Conservation (phyloP, 2,113 vertebrate genomes). For the Microtus oregoni region DNA sequence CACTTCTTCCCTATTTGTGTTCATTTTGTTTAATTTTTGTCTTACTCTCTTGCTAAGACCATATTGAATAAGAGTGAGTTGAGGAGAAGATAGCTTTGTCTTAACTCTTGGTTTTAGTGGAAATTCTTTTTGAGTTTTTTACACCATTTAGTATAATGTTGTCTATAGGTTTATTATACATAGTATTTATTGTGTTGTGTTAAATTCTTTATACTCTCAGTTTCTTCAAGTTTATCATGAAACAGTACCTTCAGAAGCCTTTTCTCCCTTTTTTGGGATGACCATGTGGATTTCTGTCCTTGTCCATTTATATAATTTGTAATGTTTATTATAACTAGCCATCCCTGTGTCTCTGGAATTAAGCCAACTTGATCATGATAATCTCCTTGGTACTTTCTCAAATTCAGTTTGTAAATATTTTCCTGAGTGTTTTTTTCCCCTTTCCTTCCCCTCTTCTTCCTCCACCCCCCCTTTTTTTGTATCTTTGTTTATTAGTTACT, state of each 20-base stretch:
- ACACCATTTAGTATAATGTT: background rate
- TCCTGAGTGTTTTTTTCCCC: background rate
- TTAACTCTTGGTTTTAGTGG: background rate
- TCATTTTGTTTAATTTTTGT: background rate
- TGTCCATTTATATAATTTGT: background rate
- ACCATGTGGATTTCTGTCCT: background rate
- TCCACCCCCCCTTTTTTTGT: accelerated
- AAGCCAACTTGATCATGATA: background rate
- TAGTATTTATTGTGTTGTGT: background rate
- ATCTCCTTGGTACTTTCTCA: background rate
- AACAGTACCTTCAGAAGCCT: background rate
- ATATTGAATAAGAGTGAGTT: background rate
- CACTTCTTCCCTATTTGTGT: background rate
- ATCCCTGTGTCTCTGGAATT: background rate
- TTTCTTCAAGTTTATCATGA: constrained; percentile 2
- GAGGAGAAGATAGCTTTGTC: background rate
- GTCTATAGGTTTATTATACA: background rate
- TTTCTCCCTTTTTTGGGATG: background rate
- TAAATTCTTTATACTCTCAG: background rate
- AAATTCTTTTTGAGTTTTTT: background rate
- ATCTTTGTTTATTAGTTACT: background rate
- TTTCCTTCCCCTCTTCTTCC: too few relatives aligned
- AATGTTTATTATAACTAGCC: background rate
- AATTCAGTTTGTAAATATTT: background rate
- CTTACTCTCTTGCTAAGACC: background rate